Evolutionary conservation across 1,140 invertebrate species (phyloP), one percentile per base, ranked within the genome.

Genomic region (Drosophila pallidifrons): DNA sequence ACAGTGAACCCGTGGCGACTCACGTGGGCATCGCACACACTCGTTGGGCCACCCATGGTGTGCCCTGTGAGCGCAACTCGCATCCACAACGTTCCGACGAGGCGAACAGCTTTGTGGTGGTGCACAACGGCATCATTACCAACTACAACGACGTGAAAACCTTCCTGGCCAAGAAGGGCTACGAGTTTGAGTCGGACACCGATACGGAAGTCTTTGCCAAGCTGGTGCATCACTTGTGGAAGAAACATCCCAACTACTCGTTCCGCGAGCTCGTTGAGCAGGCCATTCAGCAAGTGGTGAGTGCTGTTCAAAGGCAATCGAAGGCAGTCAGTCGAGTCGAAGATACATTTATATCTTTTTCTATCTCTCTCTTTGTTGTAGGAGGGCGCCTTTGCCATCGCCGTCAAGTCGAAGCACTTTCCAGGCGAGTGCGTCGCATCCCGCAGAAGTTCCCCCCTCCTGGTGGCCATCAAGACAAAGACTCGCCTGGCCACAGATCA

Each of bases 151-250:
- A 99, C 93, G 96, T 99, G 10, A 99, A 99, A 93, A 96, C 96
- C 43, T 98, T 99, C 92, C 94, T 99, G 75, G 94, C 96, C 75
- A 96, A 97, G 77, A 98, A 98, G 92, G 98, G 98, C 6, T 97
- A 96, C 93, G 92, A 93, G 30, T 99, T 99, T 94, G 99, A 99
- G 93, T 99, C 98, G 35, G 99, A 99, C 74, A 98, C 99, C 20
- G 99, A 99, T 91, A 99, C 99, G 16, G 99, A 99, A 94, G 96
- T 99, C 13, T 99, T 99, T 93, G 98, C 98, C 15, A 99, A 99
- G 92, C 94, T 99, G 63, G 95, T 99, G 32, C 97, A 98, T 93
- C 98, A 99, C 93, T 94, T 99, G 38, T 98, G 98, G 94, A 94
- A 95, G 54, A 95, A 96, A 71, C 97, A 99, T 93, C 97, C 98